These are phyloP conservation scores for Lochmaea capreae DNA, from an alignment of 2,888 invertebrate genomes.

Conservation along the genomic window DNA sequence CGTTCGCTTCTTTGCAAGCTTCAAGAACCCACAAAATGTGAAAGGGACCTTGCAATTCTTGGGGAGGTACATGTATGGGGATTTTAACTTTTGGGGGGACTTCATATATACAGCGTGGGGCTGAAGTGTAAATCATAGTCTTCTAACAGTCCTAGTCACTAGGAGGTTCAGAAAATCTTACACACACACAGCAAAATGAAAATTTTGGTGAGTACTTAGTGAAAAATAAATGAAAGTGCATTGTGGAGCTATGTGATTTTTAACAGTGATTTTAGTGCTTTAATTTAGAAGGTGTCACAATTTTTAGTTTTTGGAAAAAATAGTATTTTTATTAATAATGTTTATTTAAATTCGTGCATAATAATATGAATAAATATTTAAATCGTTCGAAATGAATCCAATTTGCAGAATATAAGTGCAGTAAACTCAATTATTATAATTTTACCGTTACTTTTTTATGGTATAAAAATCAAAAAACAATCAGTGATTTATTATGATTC, in stretches of 20 bases:
- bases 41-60: conserved; percentile 64
- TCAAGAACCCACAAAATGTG: conserved; percentile 50
- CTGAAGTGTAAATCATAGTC: conserved; percentile 53
- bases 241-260: conserved; percentile 9
- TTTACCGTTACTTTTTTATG: too few species aligned
- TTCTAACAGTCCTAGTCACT: conserved; percentile 63
- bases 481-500: too few species aligned
- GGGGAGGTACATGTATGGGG: conserved; percentile 30
- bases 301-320: too few species aligned
- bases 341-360: too few species aligned
- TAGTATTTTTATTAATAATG: too few species aligned
- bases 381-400: too few species aligned
- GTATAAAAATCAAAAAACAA: too few species aligned
- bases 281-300: neutral
- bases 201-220: conserved; percentile 59
- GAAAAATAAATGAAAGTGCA: neutral
- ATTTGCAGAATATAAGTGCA: too few species aligned
- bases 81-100: conserved; percentile 54
- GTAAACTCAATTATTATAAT: too few species aligned
- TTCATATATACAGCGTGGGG: conserved; percentile 60
- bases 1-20: conserved; percentile 41
- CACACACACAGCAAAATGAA: conserved; percentile 56
- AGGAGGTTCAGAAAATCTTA: conserved; percentile 59
- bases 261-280: conserved; percentile 5
- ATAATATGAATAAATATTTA: too few species aligned